Evolutionary conservation across 2,888 invertebrate species (phyloP).

Genomic region (Gasteruption jaculator): DNA sequence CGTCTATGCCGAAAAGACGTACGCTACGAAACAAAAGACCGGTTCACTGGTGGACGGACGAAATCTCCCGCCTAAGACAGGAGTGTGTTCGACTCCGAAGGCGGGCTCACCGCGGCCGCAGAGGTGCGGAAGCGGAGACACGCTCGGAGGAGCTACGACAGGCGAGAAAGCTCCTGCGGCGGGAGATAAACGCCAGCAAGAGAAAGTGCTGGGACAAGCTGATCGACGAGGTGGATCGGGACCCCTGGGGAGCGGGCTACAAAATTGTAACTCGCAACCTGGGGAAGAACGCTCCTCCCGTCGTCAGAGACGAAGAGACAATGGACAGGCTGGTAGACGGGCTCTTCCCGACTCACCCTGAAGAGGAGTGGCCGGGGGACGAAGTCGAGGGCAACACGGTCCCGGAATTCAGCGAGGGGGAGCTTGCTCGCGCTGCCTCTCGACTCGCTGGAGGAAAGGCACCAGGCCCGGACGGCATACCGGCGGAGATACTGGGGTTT

Average conservation of each 20-base stretch:
- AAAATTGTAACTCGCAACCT: conserved; percentile 17
- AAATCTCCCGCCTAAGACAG: neutral
- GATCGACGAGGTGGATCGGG: conserved; percentile 17
- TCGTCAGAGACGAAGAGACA: conserved; percentile 6
- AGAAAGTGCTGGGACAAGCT: conserved; percentile 22
- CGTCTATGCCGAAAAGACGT: conserved; percentile 8
- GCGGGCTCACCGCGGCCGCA: conserved; percentile 1
- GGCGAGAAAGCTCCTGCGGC: conserved; percentile 15
- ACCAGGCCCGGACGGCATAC: conserved; percentile 14
- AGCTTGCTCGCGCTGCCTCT: conserved; percentile 5
- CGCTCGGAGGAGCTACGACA: conserved; percentile 11
- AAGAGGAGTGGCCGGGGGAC: neutral
- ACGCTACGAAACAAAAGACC: neutral
- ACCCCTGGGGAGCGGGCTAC: conserved; percentile 13
- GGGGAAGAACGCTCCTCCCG: neutral
- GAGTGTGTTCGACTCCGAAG: neutral
- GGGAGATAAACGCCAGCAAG: conserved; percentile 21
- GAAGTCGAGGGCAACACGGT: neutral
- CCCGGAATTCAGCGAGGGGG: conserved; percentile 6
- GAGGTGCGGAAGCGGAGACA: conserved; percentile 13
- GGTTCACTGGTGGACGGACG: conserved; percentile 6
- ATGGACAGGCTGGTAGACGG: conserved; percentile 8
- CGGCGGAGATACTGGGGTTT: conserved; percentile 7
- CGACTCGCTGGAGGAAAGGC: conserved; percentile 9
- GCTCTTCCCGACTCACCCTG: conserved; percentile 15